A percentile compares a stretch with the other conserved stretches of the same genome.
Evolutionary conservation across 1,140 invertebrate species (phyloP).

Genomic region (Amyelois transitella): DNA sequence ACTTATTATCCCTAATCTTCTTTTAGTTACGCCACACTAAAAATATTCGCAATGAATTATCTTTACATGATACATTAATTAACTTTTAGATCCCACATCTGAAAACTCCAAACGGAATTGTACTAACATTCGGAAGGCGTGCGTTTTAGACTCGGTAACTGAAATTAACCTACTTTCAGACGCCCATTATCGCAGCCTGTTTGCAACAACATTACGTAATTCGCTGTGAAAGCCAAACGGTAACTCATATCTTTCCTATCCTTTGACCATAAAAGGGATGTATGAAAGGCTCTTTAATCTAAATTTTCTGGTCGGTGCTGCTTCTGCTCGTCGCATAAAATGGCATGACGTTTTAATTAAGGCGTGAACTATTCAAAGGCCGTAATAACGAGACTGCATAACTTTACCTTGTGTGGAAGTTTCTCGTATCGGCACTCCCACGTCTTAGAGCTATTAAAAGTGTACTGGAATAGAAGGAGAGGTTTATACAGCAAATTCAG

Average conservation of each 20-base stretch:
- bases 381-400: conserved; percentile 15
- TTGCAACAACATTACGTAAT: background rate
- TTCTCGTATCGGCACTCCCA: background rate
- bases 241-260: background rate
- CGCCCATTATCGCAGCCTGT: background rate
- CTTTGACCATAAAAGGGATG: background rate
- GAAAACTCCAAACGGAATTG: no score
- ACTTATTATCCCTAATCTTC: no score
- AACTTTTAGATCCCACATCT: no score
- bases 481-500: background rate
- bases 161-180: background rate
- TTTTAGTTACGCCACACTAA: no score
- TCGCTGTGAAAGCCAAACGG: background rate
- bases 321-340: conserved; percentile 13
- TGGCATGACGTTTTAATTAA: conserved; percentile 19
- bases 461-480: no score
- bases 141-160: background rate
- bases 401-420: background rate
- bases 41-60: no score
- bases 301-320: background rate
- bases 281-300: background rate
- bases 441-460: background rate
- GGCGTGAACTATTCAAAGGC: conserved; percentile 19
- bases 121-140: no score
- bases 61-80: no score